Conservation (phyloP, 2,113 vertebrate genomes). For the Percopsis transmontana region DNA sequence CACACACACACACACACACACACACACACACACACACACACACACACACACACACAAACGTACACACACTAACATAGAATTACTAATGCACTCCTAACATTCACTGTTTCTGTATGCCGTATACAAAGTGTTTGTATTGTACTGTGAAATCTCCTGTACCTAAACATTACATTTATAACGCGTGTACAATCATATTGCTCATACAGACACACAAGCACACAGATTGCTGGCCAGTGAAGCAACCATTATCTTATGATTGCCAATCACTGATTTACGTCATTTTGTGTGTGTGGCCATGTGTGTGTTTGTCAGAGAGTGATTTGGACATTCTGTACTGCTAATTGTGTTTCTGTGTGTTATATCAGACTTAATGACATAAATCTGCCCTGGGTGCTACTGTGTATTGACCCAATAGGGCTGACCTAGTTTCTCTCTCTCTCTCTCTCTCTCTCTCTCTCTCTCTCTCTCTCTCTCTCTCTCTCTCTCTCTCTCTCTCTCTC, state of each 20-base stretch:
- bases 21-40: slow-evolving; percentile 3
- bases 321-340: not conserved
- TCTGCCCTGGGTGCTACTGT: slow-evolving; percentile 30
- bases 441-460: slow-evolving; percentile 2
- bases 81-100: too few species aligned
- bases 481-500: not conserved
- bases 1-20: slow-evolving; percentile 1
- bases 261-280: too few species aligned
- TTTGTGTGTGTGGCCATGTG: not conserved
- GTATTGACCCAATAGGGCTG: slow-evolving; percentile 38
- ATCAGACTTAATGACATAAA: slow-evolving; percentile 32
- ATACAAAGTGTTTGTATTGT: too few species aligned
- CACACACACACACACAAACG: not conserved
- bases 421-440: slow-evolving; percentile 48
- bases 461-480: not conserved
- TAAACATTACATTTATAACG: too few species aligned
- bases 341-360: slow-evolving; percentile 17
- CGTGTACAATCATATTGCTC: too few species aligned
- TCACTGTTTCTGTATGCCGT: too few species aligned
- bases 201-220: too few species aligned
- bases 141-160: too few species aligned
- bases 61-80: too few species aligned
- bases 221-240: too few species aligned
- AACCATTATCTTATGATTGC: too few species aligned
- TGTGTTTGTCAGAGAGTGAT: not conserved